Base-by-base conservation (phyloP, 2,797 vertebrate genomes). In the Sus cebifrons region DNA sequence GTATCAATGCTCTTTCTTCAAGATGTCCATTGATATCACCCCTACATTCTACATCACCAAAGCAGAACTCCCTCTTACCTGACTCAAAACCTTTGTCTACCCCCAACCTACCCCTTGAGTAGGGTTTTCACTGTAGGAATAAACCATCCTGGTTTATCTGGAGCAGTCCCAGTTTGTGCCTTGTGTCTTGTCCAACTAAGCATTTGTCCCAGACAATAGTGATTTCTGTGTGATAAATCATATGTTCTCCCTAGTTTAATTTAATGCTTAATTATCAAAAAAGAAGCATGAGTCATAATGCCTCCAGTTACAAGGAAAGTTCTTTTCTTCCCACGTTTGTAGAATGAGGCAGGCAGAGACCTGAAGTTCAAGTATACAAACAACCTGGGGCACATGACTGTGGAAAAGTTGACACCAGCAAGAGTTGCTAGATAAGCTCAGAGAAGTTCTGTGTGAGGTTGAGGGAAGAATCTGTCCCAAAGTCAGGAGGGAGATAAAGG, bases 221-320 rank as follows among this genome's bases (percentile, higher is more conserved):
- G 23, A 64, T 78, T 77, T 86, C 81, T 60, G 9, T 71, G n/a
- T 95, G n/a, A 71, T 77, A 91, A 96, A 65, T 94, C 62, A n/a
- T 44, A 49, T 70, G 17, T 10, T 56, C 7, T 78, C 25, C 32
- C 56, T 92, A 62, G 18, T 91, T 78, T 70, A 81, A 82, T 62
- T 56, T 60, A 96, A 86, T 86, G 21, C 20, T 89, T 91, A 79
- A 54, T 86, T 70, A 95, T 95, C 70, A 58, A 91, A 92, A 77
- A 77, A 36, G 56, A 6, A 84, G 2, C 17, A 15, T 86, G 83
- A 96, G 32, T 54, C 23, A 77, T 14, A 94, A 64, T 77, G 13
- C 3, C 15, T 89, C 60, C 71, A 15, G 8, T 94, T 58, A 36
- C 64, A 86, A 93, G 29, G 6, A 68, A 73, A 81, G 7, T 36